Percentiles rank a stretch among this genome's conserved stretches.
Conservation (phyloP, 1,140 invertebrate species). For the Drosophila bocki region DNA sequence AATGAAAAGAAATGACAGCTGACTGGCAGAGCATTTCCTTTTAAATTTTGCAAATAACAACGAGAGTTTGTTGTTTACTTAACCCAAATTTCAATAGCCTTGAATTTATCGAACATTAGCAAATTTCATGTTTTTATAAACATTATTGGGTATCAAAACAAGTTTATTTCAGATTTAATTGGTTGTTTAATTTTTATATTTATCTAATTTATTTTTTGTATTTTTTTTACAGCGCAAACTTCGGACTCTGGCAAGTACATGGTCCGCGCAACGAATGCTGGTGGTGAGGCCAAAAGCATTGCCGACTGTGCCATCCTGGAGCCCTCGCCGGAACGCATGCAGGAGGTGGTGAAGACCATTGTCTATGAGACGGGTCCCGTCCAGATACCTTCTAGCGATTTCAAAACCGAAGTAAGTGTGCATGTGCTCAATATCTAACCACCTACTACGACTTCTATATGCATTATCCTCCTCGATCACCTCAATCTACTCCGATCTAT, state of each 20-base stretch:
- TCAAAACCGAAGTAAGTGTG: conserved; percentile 85
- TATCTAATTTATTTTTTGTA: neutral
- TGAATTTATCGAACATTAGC: conserved; percentile 4
- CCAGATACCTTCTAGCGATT: conserved; percentile 64
- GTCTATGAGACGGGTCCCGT: conserved; percentile 86
- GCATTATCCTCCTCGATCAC: conserved; percentile 38
- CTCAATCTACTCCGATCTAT: conserved; percentile 34
- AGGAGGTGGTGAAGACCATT: conserved; percentile 89
- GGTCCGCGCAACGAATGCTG: conserved; percentile 90
- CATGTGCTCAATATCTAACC: conserved; percentile 83
- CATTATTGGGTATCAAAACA: neutral
- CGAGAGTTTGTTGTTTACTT: conserved; percentile 12
- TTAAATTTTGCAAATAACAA: neutral
- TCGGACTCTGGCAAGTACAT: conserved; percentile 90
- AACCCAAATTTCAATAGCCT: conserved; percentile 9
- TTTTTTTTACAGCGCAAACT: conserved; percentile 76
- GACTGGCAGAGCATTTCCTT: conserved; percentile 13
- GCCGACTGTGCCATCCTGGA: conserved; percentile 91
- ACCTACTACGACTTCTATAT: conserved; percentile 46
- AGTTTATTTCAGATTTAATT: conserved; percentile 19
- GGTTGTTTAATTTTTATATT: neutral
- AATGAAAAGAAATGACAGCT: conserved; percentile 23
- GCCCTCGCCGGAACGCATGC: conserved; percentile 89
- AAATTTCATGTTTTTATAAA: conserved; percentile 4
- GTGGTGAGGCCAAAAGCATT: conserved; percentile 91